phyloP scores from a whole-genome alignment of 2,797 vertebrate species.

The Lepus townsendii region DNA sequence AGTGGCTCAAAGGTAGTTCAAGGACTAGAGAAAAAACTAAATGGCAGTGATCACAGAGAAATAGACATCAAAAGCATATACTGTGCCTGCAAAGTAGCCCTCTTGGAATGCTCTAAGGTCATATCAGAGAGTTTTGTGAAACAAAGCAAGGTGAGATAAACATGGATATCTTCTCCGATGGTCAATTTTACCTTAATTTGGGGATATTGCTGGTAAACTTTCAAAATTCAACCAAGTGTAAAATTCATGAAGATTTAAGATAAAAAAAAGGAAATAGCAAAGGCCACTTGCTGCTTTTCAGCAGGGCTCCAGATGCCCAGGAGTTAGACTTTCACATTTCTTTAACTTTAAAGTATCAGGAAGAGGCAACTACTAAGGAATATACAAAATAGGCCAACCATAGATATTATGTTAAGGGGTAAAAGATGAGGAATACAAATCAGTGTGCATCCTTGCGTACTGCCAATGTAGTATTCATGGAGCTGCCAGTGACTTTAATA shows the following conservation, averaged over 20 bases:
- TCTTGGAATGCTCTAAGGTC: neutral
- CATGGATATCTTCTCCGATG: neutral
- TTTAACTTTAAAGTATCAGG: neutral
- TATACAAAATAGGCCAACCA: conserved; percentile 27
- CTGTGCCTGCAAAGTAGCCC: neutral
- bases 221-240: neutral
- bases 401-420: neutral
- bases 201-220: neutral
- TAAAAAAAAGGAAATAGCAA: conserved; percentile 39
- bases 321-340: conserved; percentile 33
- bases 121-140: neutral
- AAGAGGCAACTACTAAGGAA: conserved; percentile 17
- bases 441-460: neutral
- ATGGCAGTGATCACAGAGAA: neutral
- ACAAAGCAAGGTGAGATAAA: conserved; percentile 15
- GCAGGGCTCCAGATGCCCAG: neutral
- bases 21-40: conserved; percentile 14
- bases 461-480: neutral
- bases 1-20: conserved; percentile 42
- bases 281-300: conserved; percentile 31
- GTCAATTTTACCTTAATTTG: neutral
- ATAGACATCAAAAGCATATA: neutral
- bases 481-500: conserved; percentile 32
- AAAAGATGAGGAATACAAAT: conserved; percentile 16
- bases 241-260: neutral